A percentile compares a stretch with the other conserved stretches of the same genome.
These are phyloP conservation scores for Halesus radiatus DNA, from an alignment of 1,140 invertebrate genomes.

Conservation along the genomic window DNA sequence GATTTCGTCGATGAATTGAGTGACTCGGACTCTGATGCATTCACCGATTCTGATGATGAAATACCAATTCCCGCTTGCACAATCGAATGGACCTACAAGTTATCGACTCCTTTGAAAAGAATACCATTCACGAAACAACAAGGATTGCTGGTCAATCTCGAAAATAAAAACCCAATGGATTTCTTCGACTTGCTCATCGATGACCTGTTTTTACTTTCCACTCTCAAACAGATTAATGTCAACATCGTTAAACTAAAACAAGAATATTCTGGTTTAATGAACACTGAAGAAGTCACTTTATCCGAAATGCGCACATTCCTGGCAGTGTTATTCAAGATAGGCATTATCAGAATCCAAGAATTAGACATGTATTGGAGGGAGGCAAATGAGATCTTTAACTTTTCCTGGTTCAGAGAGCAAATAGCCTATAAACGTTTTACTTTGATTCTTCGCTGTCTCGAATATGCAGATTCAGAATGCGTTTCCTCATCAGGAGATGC, in stretches of 20 bases:
- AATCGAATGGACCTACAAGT: neutral
- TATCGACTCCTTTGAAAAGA: neutral
- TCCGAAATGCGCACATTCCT: neutral
- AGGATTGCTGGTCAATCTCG: neutral
- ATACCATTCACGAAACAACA: neutral
- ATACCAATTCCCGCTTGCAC: neutral
- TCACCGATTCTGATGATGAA: slow-evolving; percentile 11
- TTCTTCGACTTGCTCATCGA: neutral
- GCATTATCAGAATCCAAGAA: neutral
- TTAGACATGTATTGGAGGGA: neutral
- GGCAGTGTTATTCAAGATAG: neutral
- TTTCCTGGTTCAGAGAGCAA: slow-evolving; percentile 5
- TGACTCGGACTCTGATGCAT: slow-evolving; percentile 1
- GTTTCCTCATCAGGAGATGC: neutral
- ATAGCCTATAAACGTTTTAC: neutral
- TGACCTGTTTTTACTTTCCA: neutral
- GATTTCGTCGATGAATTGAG: slow-evolving; percentile 2
- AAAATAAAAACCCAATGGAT: neutral
- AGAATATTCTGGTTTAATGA: neutral
- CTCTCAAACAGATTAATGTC: neutral
- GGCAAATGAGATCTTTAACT: neutral
- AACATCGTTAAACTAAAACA: neutral
- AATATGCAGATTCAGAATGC: neutral
- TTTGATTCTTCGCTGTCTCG: neutral
- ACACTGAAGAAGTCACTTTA: neutral